Conservation (phyloP, 2,113 vertebrate species). For the human region GRCh38 chr2:74937501-74938000, state of each 20-base stretch:
- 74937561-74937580: neutral
- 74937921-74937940: too few species aligned
- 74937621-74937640: neutral
- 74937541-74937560: neutral
- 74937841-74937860: too few species aligned
- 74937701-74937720: neutral
- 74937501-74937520: neutral
- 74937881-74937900: too few species aligned
- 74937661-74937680: neutral
- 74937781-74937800: neutral
- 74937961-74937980: neutral
- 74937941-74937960: too few species aligned
- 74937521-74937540: neutral
- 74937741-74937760: neutral
- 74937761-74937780: neutral
- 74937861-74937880: too few species aligned
- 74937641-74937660: neutral
- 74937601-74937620: neutral
- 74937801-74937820: neutral
- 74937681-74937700: neutral
- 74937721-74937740: neutral
- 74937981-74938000: neutral
- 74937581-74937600: neutral
- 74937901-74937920: too few species aligned
- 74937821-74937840: too few species aligned